Evolutionary conservation across 35 echinoderm and acorn worm genomes (phyloP).

Genomic region (Holothuria glaberrima): DNA sequence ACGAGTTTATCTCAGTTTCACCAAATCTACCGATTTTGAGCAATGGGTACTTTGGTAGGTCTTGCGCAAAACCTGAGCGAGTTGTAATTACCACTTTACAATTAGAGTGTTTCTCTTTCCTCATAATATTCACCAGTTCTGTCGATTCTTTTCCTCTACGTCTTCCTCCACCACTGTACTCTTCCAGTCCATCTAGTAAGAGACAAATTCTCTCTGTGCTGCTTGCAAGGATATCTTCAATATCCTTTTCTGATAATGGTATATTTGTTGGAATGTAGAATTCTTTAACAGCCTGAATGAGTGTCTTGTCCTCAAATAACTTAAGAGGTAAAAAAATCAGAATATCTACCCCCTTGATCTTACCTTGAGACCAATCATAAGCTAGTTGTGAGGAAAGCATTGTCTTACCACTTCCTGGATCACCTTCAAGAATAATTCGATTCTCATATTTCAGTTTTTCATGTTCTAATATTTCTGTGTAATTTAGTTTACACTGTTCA

Average conservation of each 20-base stretch:
- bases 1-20: background rate
- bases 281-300: background rate
- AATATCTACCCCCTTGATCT: background rate
- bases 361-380: background rate
- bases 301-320: background rate
- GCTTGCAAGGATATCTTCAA: background rate
- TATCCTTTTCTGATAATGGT: background rate
- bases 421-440: too few relatives aligned
- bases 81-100: background rate
- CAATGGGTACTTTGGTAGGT: background rate
- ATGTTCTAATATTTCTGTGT: too few relatives aligned
- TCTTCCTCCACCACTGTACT: background rate
- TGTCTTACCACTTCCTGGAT: conserved; percentile 2
- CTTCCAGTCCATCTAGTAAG: too few relatives aligned
- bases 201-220: background rate
- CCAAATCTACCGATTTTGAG: background rate
- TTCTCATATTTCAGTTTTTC: too few relatives aligned
- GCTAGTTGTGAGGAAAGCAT: conserved; percentile 7
- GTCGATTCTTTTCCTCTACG: background rate
- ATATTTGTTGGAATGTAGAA: background rate
- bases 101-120: conserved; percentile 7
- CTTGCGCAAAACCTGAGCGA: background rate
- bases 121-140: conserved; percentile 20
- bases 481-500: too few relatives aligned
- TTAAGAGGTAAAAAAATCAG: background rate